Evolutionary conservation across 2,113 vertebrate genomes (phyloP), one percentile per base, ranked within the genome.

Genomic region (Strix aluco): DNA sequence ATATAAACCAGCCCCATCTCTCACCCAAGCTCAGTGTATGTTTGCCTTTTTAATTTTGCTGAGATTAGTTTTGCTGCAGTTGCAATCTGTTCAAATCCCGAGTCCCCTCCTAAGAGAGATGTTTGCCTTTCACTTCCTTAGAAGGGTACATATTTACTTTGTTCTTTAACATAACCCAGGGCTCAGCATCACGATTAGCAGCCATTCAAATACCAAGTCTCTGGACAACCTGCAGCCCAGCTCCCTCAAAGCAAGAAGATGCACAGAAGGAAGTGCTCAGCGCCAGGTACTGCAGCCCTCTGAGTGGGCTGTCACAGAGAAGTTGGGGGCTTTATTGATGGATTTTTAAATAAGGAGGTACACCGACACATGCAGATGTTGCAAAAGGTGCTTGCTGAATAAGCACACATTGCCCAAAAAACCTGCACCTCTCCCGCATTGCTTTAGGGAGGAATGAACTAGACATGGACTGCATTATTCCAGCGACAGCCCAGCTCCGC

Each of bases 101-200:
- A 27, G 58, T 54, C 30, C 38, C 40, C 88, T 97, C 92, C 89
- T 62, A 54, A 62, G 13, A 80, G 79, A 42, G 73, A 55, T 30
- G 66, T 93, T 92, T 95, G 80, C 44, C 91, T 86, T 90, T 62
- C 78, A 30, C 49, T 89, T 70, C 86, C 89, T 81, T 10, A 58
- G 80, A 66, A 87, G 10, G 40, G 81, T 23, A 66, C 46, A 36
- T 82, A 71, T 95, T 94, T 73, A 66, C 81, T 90, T 65, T 81
- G 71, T 11, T 85, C 73, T 80, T 89, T n/a, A 74, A 51, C 5
- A 1, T 9, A 32, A 32, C 9, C 52, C 88, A 87, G 57, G 66
- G 74, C 49, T 82, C 49, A 47, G 58, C 62, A 91, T 21, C 69
- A 18, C 1, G 4, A 73, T 71, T 26, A 94, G 75, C 44, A 25